Percentiles rank a stretch among this genome's conserved stretches.
Conservation (phyloP, 2,113 vertebrate species). For the Onychorhynchus coronatus region DNA sequence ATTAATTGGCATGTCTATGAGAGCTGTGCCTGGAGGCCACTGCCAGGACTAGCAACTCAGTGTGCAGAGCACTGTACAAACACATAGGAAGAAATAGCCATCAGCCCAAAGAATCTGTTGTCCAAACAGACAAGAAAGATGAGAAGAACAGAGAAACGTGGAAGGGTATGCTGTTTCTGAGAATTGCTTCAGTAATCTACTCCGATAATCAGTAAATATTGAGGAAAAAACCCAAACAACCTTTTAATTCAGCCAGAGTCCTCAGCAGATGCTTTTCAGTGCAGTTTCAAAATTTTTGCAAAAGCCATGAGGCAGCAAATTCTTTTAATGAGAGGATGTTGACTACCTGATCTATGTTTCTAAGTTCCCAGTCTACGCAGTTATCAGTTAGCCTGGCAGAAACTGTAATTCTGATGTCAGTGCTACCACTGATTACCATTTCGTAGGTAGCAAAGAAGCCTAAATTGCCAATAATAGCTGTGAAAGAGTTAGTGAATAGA, state of each 20-base stretch:
- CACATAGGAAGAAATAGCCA: not conserved
- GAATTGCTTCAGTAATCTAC: not conserved
- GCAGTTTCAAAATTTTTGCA: not conserved
- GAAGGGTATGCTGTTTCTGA: not conserved
- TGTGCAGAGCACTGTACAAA: not conserved
- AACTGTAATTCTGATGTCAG: conserved; percentile 2
- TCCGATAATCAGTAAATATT: not conserved
- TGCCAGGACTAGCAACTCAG: not conserved
- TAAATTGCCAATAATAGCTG: conserved; percentile 35
- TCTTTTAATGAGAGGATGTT: not conserved
- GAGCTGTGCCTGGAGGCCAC: not conserved
- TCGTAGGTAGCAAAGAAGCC: not conserved
- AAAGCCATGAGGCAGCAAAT: not conserved
- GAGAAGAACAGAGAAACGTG: not conserved
- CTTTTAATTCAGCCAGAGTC: not conserved
- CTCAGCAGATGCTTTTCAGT: not conserved
- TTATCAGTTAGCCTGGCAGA: not conserved
- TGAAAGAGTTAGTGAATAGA: not conserved
- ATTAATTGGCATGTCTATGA: not conserved
- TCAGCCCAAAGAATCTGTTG: not conserved
- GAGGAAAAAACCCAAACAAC: not conserved
- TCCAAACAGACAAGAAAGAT: not conserved
- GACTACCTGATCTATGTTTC: not conserved
- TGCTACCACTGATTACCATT: conserved; percentile 12
- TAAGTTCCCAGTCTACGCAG: not conserved